Conservation (phyloP, 1,140 invertebrate species). For the Bombus pascuorum region DNA sequence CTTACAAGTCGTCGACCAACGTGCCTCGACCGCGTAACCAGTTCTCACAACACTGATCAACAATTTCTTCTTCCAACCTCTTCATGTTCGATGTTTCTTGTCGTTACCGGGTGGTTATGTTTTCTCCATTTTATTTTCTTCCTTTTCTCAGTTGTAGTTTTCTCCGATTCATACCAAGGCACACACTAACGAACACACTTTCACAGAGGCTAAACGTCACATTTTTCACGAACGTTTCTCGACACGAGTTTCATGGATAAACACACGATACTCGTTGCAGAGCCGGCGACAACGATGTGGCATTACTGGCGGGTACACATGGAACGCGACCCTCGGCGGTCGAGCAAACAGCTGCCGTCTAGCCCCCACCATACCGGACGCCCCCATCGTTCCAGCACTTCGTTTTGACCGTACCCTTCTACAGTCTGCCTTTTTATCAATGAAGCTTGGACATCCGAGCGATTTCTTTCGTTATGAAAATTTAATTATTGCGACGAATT, state of each 20-base stretch:
- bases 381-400: slow-evolving; percentile 29
- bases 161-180: background rate
- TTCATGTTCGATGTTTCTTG: slow-evolving; percentile 2
- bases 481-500: background rate
- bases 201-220: background rate
- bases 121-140: background rate
- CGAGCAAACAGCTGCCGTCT: slow-evolving; percentile 70
- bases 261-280: background rate
- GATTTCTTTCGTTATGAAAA: background rate
- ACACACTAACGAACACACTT: background rate
- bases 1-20: slow-evolving; percentile 8
- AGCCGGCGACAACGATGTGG: slow-evolving; percentile 49
- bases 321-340: slow-evolving; percentile 55
- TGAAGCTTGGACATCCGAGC: background rate
- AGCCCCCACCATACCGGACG: slow-evolving; percentile 57
- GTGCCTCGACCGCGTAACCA: background rate
- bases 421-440: slow-evolving; percentile 13
- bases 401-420: slow-evolving; percentile 14
- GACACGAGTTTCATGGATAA: background rate
- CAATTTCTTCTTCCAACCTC: background rate
- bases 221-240: background rate
- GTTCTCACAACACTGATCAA: background rate
- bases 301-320: slow-evolving; percentile 69
- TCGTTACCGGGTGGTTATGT: background rate
- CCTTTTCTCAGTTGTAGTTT: too few species aligned